phyloP scores from a whole-genome alignment of 1,140 invertebrate species.

The Diorhabda sublineata region DNA sequence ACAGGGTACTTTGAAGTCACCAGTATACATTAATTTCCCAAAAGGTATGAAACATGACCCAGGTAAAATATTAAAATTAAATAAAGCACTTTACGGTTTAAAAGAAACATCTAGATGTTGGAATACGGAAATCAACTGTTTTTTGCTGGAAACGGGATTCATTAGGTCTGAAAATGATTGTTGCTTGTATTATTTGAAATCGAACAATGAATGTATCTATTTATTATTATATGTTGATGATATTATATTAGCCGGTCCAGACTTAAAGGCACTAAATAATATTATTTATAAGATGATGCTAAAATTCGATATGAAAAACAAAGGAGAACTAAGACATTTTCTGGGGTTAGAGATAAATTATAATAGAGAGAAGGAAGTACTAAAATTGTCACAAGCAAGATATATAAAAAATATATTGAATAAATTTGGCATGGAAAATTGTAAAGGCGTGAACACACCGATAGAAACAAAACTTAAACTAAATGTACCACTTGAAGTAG shows the following conservation, averaged over 20 bases:
- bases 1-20: background rate
- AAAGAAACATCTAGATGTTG: constrained; percentile 4
- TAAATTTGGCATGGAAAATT: constrained; percentile 16
- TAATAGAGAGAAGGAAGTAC: constrained; percentile 19
- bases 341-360: constrained; percentile 25
- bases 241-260: constrained; percentile 20
- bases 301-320: constrained; percentile 25
- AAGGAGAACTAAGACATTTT: constrained; percentile 23
- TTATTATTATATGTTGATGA: constrained; percentile 27
- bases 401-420: constrained; percentile 9
- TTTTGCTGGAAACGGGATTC: constrained; percentile 20
- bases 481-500: constrained; percentile 3
- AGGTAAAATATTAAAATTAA: background rate
- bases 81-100: constrained; percentile 21
- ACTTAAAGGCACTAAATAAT: constrained; percentile 12
- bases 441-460: constrained; percentile 18
- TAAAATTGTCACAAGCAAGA: constrained; percentile 23
- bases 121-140: constrained; percentile 12
- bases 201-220: constrained; percentile 18
- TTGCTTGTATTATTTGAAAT: constrained; percentile 15
- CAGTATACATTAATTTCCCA: too few species aligned
- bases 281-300: constrained; percentile 21
- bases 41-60: constrained; percentile 27
- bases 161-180: constrained; percentile 14
- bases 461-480: constrained; percentile 14